Base-by-base conservation (phyloP, 2,113 vertebrate species). In the Azemiops feae region DNA sequence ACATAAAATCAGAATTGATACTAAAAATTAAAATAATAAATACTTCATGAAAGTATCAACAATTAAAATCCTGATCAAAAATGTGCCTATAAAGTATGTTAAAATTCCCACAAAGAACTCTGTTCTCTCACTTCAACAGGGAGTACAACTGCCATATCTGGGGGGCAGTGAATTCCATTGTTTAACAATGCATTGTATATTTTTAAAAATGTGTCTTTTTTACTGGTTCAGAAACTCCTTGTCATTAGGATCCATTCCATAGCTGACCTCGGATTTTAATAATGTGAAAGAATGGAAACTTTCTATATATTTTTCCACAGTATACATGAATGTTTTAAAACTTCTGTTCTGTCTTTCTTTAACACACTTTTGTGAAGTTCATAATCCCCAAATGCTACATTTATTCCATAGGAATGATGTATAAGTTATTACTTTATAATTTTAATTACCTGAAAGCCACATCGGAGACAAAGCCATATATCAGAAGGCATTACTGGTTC, bases 401-500 rank as follows among this genome's bases (percentile, higher is more conserved):
- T 39, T 39, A 34, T 81, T 81, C 57, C 1, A 85, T n/a, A 60
- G 91, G 85, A 54, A 1, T 2, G 90, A n/a, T 55, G 81, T 20
- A 0, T 57, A 7, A 54, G 69, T 20, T 0, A 0, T 22, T 18
- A 39, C 43, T 8, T 43, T 89, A 88, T 8, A 3, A 0, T 5
- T 90, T 92, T 94, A 55, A 95, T 98, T 92, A 99, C 99, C 98
- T 99, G 99, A 95, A 97, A 98, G 92, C 99, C 99, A 97, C 99
- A 99, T 93, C 98, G 99, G 95, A 99, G 98, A 95, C 99, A 99
- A 55, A 99, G 96, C 95, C 99, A 98, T 96, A 98, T 97, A 96
- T 99, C 99, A 1, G 98, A 96, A 64, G 97, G 96, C 3, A 97
- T 96, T 43, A 94, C 93, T 0, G 98, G 95, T 92, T 99, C 98